Percentiles rank a stretch among this genome's conserved stretches.
Conservation (phyloP, 2,113 vertebrate species). For the Chaetodon trifascialis region DNA sequence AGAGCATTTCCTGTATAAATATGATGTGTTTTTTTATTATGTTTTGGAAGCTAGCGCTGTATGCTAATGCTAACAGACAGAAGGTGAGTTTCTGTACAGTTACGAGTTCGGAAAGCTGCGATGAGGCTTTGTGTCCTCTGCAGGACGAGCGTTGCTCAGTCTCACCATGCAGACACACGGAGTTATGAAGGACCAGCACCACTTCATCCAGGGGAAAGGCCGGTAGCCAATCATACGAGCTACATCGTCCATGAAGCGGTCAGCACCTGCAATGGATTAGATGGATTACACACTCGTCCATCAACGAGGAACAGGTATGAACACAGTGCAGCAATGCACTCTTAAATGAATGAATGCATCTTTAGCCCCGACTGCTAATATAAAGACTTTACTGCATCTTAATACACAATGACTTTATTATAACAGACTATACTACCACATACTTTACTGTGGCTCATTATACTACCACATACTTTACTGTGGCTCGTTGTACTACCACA, state of each 20-base stretch:
- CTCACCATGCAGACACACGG: slow-evolving; percentile 87
- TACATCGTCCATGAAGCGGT: slow-evolving; percentile 89
- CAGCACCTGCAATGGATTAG: slow-evolving; percentile 82
- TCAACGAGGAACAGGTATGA: no score
- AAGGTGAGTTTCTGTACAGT: no score
- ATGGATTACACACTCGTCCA: no score
- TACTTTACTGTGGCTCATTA: no score
- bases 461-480: background rate
- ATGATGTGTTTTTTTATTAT: no score
- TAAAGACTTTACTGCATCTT: no score
- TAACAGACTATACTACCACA: background rate
- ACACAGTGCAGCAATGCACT: background rate
- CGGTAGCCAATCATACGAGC: slow-evolving; percentile 89
- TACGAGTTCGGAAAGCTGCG: no score
- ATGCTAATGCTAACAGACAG: no score
- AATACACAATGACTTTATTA: background rate
- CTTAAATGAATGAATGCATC: background rate
- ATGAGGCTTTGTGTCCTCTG: no score
- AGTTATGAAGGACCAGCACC: slow-evolving; percentile 89
- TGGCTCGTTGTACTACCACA: background rate
- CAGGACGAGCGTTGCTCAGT: background rate
- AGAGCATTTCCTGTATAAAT: no score
- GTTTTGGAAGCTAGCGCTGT: no score
- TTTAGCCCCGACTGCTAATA: no score
- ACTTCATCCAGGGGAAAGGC: slow-evolving; percentile 88